Conservation (phyloP, 2,113 vertebrate genomes). For the Lepisosteus osseus region DNA sequence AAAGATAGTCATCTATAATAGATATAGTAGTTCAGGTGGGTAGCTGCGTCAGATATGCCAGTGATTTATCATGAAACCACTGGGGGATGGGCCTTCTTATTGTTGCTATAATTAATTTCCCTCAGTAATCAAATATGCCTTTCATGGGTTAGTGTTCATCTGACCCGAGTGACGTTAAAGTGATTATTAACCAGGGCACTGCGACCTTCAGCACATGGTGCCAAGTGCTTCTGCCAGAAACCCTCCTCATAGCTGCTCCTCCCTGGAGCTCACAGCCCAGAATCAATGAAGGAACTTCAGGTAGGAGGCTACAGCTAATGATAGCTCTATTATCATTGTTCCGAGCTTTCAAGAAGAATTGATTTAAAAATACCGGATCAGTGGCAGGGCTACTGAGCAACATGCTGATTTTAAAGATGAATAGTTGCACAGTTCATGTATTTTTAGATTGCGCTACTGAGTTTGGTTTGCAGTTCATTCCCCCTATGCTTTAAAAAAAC, state of each 20-base stretch:
- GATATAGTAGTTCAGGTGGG: too few relatives aligned
- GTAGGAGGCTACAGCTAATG: background rate
- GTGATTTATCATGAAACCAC: too few relatives aligned
- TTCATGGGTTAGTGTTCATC: too few relatives aligned
- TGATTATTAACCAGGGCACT: background rate
- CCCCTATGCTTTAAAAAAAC: too few relatives aligned
- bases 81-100: too few relatives aligned
- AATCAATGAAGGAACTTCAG: background rate
- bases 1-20: too few relatives aligned
- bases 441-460: background rate
- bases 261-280: background rate
- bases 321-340: slow-evolving; percentile 6
- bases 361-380: background rate
- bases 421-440: background rate
- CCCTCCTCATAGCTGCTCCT: background rate
- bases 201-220: background rate
- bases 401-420: background rate
- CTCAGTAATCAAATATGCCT: too few relatives aligned
- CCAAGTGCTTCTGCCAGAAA: background rate
- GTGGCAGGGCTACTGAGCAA: background rate
- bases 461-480: background rate
- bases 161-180: background rate
- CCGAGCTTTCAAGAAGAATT: background rate
- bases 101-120: too few relatives aligned
- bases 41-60: too few relatives aligned